Evolutionary conservation across 2,888 invertebrate genomes (phyloP).

Genomic region (Dryocosmus kuriphilus): DNA sequence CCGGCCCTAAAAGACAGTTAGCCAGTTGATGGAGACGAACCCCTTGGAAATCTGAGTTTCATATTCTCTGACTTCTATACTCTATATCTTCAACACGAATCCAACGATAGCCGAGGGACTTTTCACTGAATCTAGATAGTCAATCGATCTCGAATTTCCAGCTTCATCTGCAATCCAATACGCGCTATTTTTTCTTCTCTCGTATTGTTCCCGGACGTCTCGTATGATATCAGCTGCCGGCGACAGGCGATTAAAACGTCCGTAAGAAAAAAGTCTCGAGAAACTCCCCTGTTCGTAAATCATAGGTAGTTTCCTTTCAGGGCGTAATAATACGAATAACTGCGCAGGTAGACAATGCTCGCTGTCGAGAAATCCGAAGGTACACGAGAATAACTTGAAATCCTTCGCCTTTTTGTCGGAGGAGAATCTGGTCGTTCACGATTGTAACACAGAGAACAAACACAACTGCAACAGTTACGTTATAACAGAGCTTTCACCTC

Average conservation of each 20-base stretch:
- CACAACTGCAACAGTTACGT: conserved; percentile 18
- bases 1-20: too few species aligned
- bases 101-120: background rate
- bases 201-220: conserved; percentile 28
- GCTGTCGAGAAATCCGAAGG: conserved; percentile 49
- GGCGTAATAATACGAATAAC: conserved; percentile 36
- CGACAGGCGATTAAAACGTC: conserved; percentile 35
- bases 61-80: background rate
- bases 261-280: conserved; percentile 18
- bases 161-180: conserved; percentile 27
- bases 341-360: conserved; percentile 44
- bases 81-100: background rate
- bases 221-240: conserved; percentile 40
- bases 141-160: conserved; percentile 30
- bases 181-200: conserved; percentile 23
- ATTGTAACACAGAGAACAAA: conserved; percentile 42
- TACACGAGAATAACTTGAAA: conserved; percentile 49
- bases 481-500: conserved; percentile 12
- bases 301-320: conserved; percentile 39
- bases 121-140: conserved; percentile 16
- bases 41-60: background rate
- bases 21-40: background rate
- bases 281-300: conserved; percentile 39
- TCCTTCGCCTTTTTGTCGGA: conserved; percentile 56
- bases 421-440: conserved; percentile 51